Conservation (phyloP, 2,888 invertebrate species). For the Dendrolimus pini region DNA sequence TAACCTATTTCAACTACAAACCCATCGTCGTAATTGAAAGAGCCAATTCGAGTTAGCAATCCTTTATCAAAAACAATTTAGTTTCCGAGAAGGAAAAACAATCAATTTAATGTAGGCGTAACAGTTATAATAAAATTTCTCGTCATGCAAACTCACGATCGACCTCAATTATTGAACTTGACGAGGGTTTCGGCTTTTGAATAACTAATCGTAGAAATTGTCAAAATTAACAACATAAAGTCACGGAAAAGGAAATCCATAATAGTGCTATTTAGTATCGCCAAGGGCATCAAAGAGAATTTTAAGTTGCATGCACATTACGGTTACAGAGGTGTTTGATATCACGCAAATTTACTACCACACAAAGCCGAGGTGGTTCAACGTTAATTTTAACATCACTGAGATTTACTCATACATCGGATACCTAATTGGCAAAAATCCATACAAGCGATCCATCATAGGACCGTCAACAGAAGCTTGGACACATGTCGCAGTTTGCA, state of each 20-base stretch:
- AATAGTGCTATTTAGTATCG: neutral
- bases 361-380: neutral
- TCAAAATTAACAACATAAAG: slow-evolving; percentile 1
- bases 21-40: neutral
- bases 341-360: neutral
- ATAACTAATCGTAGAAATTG: neutral
- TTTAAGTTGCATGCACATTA: neutral
- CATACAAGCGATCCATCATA: slow-evolving; percentile 34
- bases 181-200: neutral
- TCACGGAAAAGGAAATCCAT: neutral
- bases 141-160: neutral
- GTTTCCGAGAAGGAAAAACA: neutral
- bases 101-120: neutral
- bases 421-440: slow-evolving; percentile 16
- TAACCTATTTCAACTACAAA: neutral
- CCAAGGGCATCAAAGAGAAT: slow-evolving; percentile 3
- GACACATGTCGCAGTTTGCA: slow-evolving; percentile 44
- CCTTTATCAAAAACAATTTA: neutral
- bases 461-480: slow-evolving; percentile 29
- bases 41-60: neutral
- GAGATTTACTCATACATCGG: neutral
- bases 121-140: neutral
- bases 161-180: too few relatives aligned
- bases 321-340: neutral
- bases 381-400: too few relatives aligned